phyloP scores from a whole-genome alignment of 2,888 invertebrate genomes.

The Cistogaster globosa region DNA sequence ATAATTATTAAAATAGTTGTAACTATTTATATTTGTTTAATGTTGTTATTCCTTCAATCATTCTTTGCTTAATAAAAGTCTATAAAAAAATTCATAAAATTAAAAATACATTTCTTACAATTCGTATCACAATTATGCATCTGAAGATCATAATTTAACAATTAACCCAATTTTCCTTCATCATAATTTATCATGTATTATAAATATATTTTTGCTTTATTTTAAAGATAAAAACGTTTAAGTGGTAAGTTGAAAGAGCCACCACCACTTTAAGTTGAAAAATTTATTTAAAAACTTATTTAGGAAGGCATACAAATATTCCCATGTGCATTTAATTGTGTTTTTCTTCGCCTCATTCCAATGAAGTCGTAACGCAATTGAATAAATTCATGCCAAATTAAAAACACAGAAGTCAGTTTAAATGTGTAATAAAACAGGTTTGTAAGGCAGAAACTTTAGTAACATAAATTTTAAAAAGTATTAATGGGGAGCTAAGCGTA shows the following conservation, averaged over 20 bases:
- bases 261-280: slow-evolving; percentile 22
- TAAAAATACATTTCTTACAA: slow-evolving; percentile 33
- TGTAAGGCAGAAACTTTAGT: too few species aligned
- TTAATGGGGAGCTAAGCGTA: too few species aligned
- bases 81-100: slow-evolving; percentile 12
- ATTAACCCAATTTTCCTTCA: slow-evolving; percentile 50
- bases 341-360: too few species aligned
- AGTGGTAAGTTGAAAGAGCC: slow-evolving; percentile 1
- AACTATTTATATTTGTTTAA: slow-evolving; percentile 44
- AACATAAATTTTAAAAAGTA: too few species aligned
- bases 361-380: too few species aligned
- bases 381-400: too few species aligned
- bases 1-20: slow-evolving; percentile 61
- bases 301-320: too few species aligned
- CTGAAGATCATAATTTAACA: slow-evolving; percentile 63
- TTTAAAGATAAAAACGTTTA: slow-evolving; percentile 11
- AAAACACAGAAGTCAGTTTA: too few species aligned
- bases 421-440: too few species aligned
- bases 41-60: slow-evolving; percentile 16
- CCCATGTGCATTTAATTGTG: too few species aligned
- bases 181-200: slow-evolving; percentile 11
- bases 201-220: background rate
- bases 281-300: too few species aligned
- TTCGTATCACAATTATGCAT: slow-evolving; percentile 57
- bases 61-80: slow-evolving; percentile 8